Conservation (phyloP, 1,140 invertebrate species). For the Zelostemma sp. region DNA sequence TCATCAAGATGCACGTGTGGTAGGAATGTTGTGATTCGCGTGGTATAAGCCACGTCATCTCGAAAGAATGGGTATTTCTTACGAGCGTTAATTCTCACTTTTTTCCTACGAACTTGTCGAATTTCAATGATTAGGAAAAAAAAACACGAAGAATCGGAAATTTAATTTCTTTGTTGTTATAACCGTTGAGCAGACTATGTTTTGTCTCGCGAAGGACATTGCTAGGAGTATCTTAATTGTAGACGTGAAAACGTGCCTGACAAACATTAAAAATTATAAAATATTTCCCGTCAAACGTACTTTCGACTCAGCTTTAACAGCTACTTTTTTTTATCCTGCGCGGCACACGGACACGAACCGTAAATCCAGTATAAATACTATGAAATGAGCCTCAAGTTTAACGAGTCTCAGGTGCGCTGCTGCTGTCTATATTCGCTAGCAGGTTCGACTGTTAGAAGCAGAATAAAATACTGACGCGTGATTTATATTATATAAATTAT, state of each 20-base stretch:
- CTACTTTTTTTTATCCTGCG: too few relatives aligned
- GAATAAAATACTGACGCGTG: background rate
- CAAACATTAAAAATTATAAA: background rate
- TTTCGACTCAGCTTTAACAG: background rate
- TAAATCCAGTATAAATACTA: slow-evolving; percentile 19
- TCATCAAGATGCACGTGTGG: slow-evolving; percentile 21
- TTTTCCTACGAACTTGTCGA: too few relatives aligned
- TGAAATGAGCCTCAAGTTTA: slow-evolving; percentile 14
- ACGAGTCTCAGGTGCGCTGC: background rate
- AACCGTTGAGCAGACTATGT: too few relatives aligned
- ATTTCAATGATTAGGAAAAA: too few relatives aligned
- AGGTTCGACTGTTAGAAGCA: background rate
- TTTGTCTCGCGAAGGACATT: too few relatives aligned
- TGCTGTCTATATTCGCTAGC: background rate
- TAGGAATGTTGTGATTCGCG: slow-evolving; percentile 24
- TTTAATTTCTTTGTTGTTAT: too few relatives aligned
- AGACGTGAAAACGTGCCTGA: background rate
- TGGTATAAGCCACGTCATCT: slow-evolving; percentile 34
- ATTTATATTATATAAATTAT: background rate
- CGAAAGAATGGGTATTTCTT: background rate
- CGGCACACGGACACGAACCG: background rate
- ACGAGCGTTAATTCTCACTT: too few relatives aligned
- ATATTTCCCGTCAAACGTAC: background rate
- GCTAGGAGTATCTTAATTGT: background rate
- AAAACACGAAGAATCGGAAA: too few relatives aligned